Evolutionary conservation across 2,113 vertebrate genomes (phyloP), one percentile per base, ranked within the genome.

Genomic region (Phainopepla nitens): DNA sequence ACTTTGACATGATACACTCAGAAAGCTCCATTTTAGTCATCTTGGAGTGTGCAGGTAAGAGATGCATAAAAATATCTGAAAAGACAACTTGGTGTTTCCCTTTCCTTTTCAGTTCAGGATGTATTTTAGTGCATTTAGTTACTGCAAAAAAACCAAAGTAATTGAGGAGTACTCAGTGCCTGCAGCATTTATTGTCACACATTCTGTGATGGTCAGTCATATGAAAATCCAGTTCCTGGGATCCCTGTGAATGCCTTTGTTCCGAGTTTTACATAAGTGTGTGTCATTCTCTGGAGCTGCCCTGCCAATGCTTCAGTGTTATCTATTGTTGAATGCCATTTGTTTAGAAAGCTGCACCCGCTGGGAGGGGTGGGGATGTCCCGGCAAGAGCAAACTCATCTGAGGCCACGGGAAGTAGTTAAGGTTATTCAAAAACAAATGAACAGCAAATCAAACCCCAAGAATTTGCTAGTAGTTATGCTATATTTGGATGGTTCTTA

Each of bases 141-240:
- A 41, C 47, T 62, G 35, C 29, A 66, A 77, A 42, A 42, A 76
- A 93, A n/a, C 31, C 15, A 16, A 41, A 60, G 71, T 80, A 56
- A 50, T 45, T 70, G 11, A 70, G 51, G 53, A 76, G 68, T 75
- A 6, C 42, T 70, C 44, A 23, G 39, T 57, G 79, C 80, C 72
- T 81, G 56, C 75, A 76, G 57, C 68, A 21, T 78, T 88, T 80
- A 47, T 58, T 1, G 0, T 62, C 73, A 54, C 13, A 6, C 0
- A 0, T 25, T 42, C 35, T 44, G 53, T 35, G 50, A 42, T 69
- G 77, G 54, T 53, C 56, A 62, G 72, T 93, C 70, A 50, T 65
- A 76, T 24, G 79, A 95, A 96, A 96, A 94, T 83, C n/a, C 49
- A 61, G 66, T 97, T 95, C 87, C 87, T 53, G 84, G 87, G 39